These are phyloP conservation scores for Tylochromis polylepis DNA, from an alignment of 2,113 vertebrate genomes.

Conservation along the genomic window DNA sequence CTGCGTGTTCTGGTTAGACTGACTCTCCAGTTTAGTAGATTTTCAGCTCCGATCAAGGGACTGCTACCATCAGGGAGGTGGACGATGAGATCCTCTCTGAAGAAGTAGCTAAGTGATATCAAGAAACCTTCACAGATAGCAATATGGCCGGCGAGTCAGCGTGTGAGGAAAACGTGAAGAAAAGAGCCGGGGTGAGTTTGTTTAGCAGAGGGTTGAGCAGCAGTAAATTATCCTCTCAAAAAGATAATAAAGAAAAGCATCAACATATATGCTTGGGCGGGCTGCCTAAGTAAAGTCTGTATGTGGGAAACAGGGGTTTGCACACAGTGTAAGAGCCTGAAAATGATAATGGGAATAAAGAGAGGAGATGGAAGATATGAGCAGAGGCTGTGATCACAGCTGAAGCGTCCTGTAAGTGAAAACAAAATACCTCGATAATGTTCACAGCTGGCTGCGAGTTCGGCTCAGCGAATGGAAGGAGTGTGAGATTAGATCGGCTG, in stretches of 20 bases:
- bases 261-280: neutral
- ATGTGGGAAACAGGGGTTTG: neutral
- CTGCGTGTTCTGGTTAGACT: neutral
- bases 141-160: neutral
- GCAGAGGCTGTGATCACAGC: neutral
- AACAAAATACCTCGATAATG: neutral
- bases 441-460: neutral
- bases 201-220: neutral
- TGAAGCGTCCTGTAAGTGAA: neutral
- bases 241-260: neutral
- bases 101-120: neutral
- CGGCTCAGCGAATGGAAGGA: constrained; percentile 6
- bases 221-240: neutral
- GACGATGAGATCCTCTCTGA: neutral
- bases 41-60: neutral
- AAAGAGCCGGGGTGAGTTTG: neutral
- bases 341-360: neutral
- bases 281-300: neutral
- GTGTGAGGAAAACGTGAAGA: neutral
- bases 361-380: neutral
- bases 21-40: neutral
- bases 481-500: constrained; percentile 28
- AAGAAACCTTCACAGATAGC: neutral
- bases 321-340: neutral
- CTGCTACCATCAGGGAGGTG: neutral